Evolutionary conservation across 2,888 invertebrate species (phyloP).

Genomic region (Silvanus unidentatus): DNA sequence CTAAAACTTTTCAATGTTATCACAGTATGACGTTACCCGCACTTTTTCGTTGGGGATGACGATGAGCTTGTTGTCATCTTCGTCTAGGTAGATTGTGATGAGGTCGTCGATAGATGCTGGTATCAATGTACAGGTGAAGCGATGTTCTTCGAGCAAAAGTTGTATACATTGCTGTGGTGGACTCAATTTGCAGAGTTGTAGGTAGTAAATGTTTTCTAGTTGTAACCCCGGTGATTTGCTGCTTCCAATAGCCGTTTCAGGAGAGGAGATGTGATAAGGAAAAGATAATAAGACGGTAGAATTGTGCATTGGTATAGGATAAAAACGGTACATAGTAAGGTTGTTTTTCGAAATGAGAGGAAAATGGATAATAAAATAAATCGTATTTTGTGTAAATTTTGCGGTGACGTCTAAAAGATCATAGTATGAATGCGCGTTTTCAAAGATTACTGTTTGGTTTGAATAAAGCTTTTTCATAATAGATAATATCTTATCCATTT

Average conservation of each 20-base stretch:
- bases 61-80: too few relatives aligned
- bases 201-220: background rate
- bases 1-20: too few relatives aligned
- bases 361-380: background rate
- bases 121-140: too few relatives aligned
- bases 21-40: too few relatives aligned
- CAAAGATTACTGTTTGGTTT: background rate
- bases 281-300: background rate
- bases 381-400: background rate
- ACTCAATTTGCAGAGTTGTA: too few relatives aligned
- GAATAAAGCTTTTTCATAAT: background rate
- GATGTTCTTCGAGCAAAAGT: too few relatives aligned
- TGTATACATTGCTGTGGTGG: background rate
- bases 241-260: background rate
- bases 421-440: background rate
- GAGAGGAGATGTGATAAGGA: background rate
- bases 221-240: background rate
- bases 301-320: background rate
- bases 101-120: too few relatives aligned
- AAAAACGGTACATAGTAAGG: background rate
- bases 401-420: background rate
- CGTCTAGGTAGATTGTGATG: too few relatives aligned
- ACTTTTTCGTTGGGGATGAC: too few relatives aligned
- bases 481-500: background rate
- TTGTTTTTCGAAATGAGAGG: background rate